Evolutionary conservation across 2,113 vertebrate genomes (phyloP), one percentile per base, ranked within the genome.

Genomic region (Neopipo cinnamomea): DNA sequence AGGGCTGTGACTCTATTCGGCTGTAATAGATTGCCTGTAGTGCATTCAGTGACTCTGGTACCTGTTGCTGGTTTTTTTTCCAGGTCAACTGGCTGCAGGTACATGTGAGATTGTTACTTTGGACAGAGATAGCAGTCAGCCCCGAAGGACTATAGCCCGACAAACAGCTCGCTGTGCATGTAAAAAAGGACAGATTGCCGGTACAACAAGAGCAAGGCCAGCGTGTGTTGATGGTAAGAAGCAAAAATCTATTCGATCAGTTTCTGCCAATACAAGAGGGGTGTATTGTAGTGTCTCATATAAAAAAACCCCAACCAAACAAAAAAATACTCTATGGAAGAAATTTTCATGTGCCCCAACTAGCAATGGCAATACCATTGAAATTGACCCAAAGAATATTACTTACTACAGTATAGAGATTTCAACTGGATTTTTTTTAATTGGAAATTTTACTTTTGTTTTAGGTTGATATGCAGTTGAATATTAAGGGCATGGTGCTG

Each of bases 151-250:
- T 87, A 99, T 99, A 94, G 99, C 99, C 94, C 98, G 99, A 97
- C 99, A 99, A 98, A 99, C 99, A 15, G 99, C 99, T 81, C 99
- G 99, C 98, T 99, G 99, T 35, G 99, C 99, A 50, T 99, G 99
- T 98, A 99, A 99, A 97, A 99, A 99, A 98, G 99, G 99, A 96
- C 99, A 99, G 98, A 99, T 99, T 95, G 99, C 99, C 9, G 99
- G 99, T 91, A 99, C 99, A 89, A 99, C 99, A 87, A 98, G 99
- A 98, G 99, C 99, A 88, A 98, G 99, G 98, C 99, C 99, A 58
- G 99, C 99, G 89, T 99, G 99, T 79, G 99, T 99, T 96, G 99
- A 99, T 87, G 99, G 99, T 99, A 99, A 99, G 99, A 97, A 63
- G 35, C 30, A 84, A 96, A 96, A 81, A 79, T 92, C 79, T 79